Base-by-base conservation (phyloP, 2,113 vertebrate genomes). In the Tonatia bakeri region DNA sequence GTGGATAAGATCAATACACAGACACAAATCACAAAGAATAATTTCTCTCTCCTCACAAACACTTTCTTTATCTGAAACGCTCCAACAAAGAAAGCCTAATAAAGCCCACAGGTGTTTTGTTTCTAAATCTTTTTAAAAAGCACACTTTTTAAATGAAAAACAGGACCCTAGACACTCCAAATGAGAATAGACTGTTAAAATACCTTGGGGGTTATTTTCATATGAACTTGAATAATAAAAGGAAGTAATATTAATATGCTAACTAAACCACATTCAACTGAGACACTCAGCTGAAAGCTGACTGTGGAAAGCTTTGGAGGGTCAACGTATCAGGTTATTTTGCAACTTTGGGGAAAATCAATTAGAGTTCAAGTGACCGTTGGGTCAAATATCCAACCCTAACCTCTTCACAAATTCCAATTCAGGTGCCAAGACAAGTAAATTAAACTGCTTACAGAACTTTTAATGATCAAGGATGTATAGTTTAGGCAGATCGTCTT, bases 31-130 rank as follows among this genome's bases (percentile, higher is more conserved):
- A 95, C 33, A 92, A 65, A 83, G 80, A 92, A 70, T 33, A 17
- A 43, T 52, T 77, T 77, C 43, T 90, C 64, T 73, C 26, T 81
- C 47, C 19, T 80, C 38, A 59, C 3, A 91, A 84, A 22, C 16
- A 26, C 91, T 90, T 96, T 91, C 76, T 91, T 69, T 36, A 87
- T 47, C 56, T 87, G 64, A 95, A 92, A 67, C 43, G 73, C 22
- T 40, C 19, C 76, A 90, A 64, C 77, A 16, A 72, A 64, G 11
- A 70, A 75, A 54, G 8, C 24, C 43, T 73, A 67, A 22, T 61
- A 64, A 83, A 83, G 31, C 19, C 28, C 6, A 1, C 31, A 86
- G 61, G 36, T 65, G 7, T 70, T 80, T 67, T 5, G 20, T 19
- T 9, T 92, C 56, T 84, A 47, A 67, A 97, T 90, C 28, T 56